Evolutionary conservation across 2,113 vertebrate genomes (phyloP).

Genomic region (Ameiurus melas): DNA sequence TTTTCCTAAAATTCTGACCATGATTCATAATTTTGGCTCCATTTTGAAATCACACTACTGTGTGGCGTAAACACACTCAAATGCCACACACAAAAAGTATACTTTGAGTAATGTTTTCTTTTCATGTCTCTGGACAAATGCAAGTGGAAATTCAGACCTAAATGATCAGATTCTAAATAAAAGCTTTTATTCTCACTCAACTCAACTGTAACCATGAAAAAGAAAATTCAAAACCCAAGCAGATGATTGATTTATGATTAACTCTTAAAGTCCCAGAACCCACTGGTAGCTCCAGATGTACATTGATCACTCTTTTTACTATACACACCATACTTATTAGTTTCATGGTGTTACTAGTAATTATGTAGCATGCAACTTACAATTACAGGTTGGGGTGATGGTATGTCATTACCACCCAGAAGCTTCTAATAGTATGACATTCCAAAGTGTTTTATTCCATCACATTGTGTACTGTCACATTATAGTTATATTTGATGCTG

Average conservation of each 20-base stretch:
- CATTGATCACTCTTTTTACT: neutral
- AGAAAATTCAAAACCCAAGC: neutral
- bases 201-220: neutral
- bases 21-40: neutral
- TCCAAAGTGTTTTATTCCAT: neutral
- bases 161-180: neutral
- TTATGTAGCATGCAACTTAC: neutral
- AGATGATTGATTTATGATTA: neutral
- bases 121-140: neutral
- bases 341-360: neutral
- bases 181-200: neutral
- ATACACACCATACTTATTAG: neutral
- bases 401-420: neutral
- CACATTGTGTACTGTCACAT: neutral
- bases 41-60: neutral
- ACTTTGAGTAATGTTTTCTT: neutral
- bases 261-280: neutral
- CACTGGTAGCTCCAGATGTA: neutral
- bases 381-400: neutral
- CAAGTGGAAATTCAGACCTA: neutral
- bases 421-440: neutral
- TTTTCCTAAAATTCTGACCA: slow-evolving; percentile 1
- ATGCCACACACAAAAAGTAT: neutral
- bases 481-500: neutral
- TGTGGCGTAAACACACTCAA: neutral